Evolutionary conservation across 1,140 invertebrate species (phyloP).

Genomic region (Chironomus tepperi): DNA sequence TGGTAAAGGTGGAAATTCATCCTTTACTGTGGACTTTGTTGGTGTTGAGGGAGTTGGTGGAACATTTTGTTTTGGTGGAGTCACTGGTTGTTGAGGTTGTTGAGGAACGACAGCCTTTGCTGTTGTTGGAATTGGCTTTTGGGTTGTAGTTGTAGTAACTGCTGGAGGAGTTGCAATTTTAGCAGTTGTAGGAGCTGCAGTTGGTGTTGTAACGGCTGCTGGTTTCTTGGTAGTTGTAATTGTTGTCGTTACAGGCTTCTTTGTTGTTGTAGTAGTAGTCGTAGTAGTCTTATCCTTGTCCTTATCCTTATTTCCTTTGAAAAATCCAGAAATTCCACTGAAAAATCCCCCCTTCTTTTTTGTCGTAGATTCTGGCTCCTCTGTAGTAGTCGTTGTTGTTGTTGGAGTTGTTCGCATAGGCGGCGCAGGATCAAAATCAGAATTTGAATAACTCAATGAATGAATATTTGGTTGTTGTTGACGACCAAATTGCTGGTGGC

Average conservation of each 20-base stretch:
- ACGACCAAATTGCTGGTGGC: not conserved
- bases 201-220: too few species aligned
- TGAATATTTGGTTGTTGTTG: constrained; percentile 4
- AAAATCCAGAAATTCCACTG: constrained; percentile 32
- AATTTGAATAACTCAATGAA: not conserved
- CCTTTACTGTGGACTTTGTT: constrained; percentile 33
- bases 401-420: not conserved
- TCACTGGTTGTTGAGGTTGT: constrained; percentile 25
- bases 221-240: too few species aligned
- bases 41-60: constrained; percentile 31
- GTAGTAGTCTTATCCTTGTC: not conserved
- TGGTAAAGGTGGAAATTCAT: constrained; percentile 34
- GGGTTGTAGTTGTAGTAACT: constrained; percentile 25
- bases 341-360: constrained; percentile 37
- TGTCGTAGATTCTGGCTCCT: constrained; percentile 33
- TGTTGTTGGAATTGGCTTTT: not conserved
- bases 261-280: too few species aligned
- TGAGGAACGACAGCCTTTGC: constrained; percentile 23
- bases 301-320: constrained; percentile 26
- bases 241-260: too few species aligned
- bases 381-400: constrained; percentile 32
- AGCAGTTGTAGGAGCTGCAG: too few species aligned
- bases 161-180: constrained; percentile 27
- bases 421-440: not conserved
- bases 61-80: constrained; percentile 26